Base-by-base conservation (phyloP, 2,888 invertebrate species). In the Ophion ventricosus region DNA sequence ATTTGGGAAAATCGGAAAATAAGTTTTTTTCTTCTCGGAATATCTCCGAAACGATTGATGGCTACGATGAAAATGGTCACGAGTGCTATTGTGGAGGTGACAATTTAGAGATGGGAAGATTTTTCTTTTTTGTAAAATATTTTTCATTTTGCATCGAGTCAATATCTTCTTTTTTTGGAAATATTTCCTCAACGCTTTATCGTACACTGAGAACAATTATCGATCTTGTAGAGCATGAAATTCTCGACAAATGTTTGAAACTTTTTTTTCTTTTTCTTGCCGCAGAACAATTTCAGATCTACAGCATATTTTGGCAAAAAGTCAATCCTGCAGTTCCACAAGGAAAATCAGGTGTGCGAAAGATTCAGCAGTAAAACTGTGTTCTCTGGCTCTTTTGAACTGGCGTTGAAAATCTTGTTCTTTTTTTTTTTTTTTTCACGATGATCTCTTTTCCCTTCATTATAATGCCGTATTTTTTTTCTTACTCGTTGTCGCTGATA, bases 401-500 rank as follows among this genome's bases (percentile, higher is more conserved):
- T 23, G 20, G 20, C 57, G 20, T 23, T 8, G 23, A 57, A 23
- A 23, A n/a, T 14, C n/a, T n/a, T n/a, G n/a, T n/a, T n/a, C n/a
- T n/a, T n/a, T n/a, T n/a, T n/a, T n/a, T n/a, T n/a, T 14, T 23
- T 10, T 20, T 76, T 75, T 49, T 23, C 10, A 75, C 54, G 35
- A 14, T 35, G 61, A 17, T n/a, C 11, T 26, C 29, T 23, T 66
- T 67, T 35, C 10, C 73, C 20, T 57, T 72, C n/a, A n/a, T n/a
- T n/a, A n/a, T n/a, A n/a, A n/a, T 43, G 20, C 17, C 43, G 40
- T 26, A 25, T 26, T 77, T 49, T 26, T n/a, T 26, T 77, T 49
- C 25, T 91, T 90, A 93, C 88, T 93, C 93, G 89, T 94, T 94
- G 85, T 95, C 95, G 88, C 95, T 95, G 87, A 95, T 94, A 91